Base-by-base conservation (phyloP, 2,888 invertebrate genomes). In the Theretra japonica region DNA sequence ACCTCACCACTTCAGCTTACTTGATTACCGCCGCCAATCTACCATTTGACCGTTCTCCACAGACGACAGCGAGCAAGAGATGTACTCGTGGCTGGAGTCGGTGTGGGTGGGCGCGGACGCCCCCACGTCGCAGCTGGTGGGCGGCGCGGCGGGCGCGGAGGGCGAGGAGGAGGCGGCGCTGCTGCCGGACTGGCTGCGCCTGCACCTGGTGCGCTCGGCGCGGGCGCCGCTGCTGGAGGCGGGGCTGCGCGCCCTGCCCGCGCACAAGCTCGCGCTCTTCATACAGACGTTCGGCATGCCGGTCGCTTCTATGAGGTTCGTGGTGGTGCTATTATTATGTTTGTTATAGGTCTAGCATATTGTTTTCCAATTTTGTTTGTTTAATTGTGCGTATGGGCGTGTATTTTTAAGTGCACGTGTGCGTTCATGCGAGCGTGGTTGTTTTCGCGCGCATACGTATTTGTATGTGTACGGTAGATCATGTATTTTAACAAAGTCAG, bases 271-370 rank as follows among this genome's bases (percentile, higher is more conserved):
- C 70, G 97, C 99, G 11, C 94, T 99, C 15, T 99, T 99, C 88
- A 98, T 99, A 71, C 99, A 99, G 90, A 98, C 98, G 21, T 99
- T 99, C 89, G 99, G 99, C 30, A 98, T 99, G 84, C 99, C 99
- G 0, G 97, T 98, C 0, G 95, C 96, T 70, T 97, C 98, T 0
- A 98, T 98, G 96, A 97, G 97, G 90, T 96, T 86, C 33, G 68
- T 70, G 50, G 30, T 28, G 19, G 2, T 41, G 15, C 41, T 41
- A 15, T 41, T 7, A 33, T 33, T 11, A 2, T 33, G 6, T 6
- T 33, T 33, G 7, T 8, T 33, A 0, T 33, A 33, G 33, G 2
- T 8, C 8, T 33, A 33, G 8, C 2, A 15, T 0, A 15, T 11
- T 2, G 11, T 11, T 11, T 41, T 0, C 11, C 11, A 11, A 2